These are phyloP conservation scores for Nephrotoma flavescens DNA, from an alignment of 2,888 invertebrate species.

Conservation along the genomic window DNA sequence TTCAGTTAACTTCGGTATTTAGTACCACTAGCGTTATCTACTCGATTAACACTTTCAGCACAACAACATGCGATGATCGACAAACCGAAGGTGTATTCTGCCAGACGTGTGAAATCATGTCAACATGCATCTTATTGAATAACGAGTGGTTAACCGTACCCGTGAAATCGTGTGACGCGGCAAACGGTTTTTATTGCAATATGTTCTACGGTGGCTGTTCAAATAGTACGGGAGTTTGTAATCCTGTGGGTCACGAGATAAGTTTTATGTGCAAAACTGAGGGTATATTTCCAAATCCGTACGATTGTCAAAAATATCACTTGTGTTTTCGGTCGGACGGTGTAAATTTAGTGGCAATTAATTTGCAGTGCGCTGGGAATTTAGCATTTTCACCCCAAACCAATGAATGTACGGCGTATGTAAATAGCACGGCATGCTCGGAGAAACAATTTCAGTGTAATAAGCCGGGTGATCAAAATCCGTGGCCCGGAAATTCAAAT, in stretches of 20 bases:
- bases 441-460: slow-evolving; percentile 23
- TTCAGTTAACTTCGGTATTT: background rate
- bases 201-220: slow-evolving; percentile 23
- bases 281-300: slow-evolving; percentile 30
- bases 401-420: slow-evolving; percentile 24
- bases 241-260: slow-evolving; percentile 28
- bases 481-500: slow-evolving; percentile 28
- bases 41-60: slow-evolving; percentile 18
- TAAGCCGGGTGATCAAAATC: slow-evolving; percentile 23
- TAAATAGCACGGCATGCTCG: slow-evolving; percentile 20
- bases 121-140: slow-evolving; percentile 26
- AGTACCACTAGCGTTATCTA: background rate
- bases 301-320: slow-evolving; percentile 31
- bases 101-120: slow-evolving; percentile 26
- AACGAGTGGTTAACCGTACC: slow-evolving; percentile 29
- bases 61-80: slow-evolving; percentile 24
- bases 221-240: slow-evolving; percentile 28
- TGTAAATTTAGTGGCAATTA: slow-evolving; percentile 22
- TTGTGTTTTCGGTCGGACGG: slow-evolving; percentile 27
- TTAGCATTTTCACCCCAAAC: slow-evolving; percentile 26
- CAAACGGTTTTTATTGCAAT: slow-evolving; percentile 26
- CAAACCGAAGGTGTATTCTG: slow-evolving; percentile 26
- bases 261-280: slow-evolving; percentile 30
- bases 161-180: slow-evolving; percentile 26
- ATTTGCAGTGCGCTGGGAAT: slow-evolving; percentile 26